Percentiles rank a stretch among this genome's conserved stretches.
Evolutionary conservation across 2,797 vertebrate species (phyloP).

Genomic region (Otolemur crassicaudatus): DNA sequence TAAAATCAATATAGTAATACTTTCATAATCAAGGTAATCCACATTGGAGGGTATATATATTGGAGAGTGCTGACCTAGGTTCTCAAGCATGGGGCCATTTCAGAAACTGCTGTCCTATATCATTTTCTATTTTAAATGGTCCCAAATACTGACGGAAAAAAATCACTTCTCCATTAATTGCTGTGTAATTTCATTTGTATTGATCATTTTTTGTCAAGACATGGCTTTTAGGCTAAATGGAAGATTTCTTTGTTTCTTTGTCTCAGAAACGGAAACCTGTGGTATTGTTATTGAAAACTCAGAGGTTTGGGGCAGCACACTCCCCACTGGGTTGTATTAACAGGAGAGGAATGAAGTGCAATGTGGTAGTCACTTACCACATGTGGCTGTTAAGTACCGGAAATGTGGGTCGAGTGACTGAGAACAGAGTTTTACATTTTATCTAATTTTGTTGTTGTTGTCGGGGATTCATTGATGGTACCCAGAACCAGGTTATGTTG

Average conservation of each 20-base stretch:
- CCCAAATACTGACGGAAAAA: background rate
- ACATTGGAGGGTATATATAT: background rate
- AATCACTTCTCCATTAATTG: background rate
- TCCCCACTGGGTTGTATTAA: background rate
- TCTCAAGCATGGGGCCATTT: background rate
- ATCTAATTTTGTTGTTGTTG: background rate
- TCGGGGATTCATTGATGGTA: no score
- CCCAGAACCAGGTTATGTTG: no score
- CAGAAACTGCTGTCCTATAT: background rate
- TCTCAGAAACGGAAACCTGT: background rate
- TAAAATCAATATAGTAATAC: background rate
- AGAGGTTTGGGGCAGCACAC: background rate
- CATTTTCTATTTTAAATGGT: background rate
- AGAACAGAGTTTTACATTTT: background rate
- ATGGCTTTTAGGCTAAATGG: background rate
- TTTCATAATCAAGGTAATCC: background rate
- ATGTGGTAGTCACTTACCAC: background rate
- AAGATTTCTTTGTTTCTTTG: background rate
- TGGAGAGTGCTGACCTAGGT: background rate
- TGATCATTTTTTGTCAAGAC: background rate
- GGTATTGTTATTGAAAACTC: background rate
- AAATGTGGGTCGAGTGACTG: background rate
- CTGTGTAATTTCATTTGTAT: conserved; percentile 7
- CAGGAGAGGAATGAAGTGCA: background rate
- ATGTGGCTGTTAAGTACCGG: background rate